phyloP scores from a whole-genome alignment of 1,140 invertebrate species.

The Drosophila obscura region DNA sequence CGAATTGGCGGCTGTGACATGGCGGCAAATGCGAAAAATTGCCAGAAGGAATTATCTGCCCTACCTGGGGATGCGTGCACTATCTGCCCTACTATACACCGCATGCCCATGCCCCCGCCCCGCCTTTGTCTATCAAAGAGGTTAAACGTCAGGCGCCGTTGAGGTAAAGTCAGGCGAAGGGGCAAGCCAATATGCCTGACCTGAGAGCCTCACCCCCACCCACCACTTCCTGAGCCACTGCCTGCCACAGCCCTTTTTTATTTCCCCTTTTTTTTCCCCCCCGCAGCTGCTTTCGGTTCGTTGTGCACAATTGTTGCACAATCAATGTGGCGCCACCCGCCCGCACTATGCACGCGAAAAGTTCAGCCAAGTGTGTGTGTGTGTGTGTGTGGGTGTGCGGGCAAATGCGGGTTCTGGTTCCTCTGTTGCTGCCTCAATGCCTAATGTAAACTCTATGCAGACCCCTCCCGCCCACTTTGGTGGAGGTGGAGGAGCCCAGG shows the following conservation, averaged over 20 bases:
- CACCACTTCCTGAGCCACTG: no score
- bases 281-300: conserved; percentile 34
- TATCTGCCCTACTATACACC: not conserved
- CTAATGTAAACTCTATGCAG: conserved; percentile 36
- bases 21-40: conserved; percentile 69
- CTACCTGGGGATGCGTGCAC: conserved; percentile 14
- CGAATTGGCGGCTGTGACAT: conserved; percentile 62
- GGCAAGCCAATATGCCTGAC: conserved; percentile 33
- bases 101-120: not conserved
- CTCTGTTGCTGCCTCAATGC: not conserved
- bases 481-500: conserved; percentile 2
- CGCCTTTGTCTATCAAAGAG: conserved; percentile 17
- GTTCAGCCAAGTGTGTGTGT: conserved; percentile 8
- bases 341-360: not conserved
- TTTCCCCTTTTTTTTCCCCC: not conserved
- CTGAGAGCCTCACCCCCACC: conserved; percentile 12
- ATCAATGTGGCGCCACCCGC: conserved; percentile 34
- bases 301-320: conserved; percentile 67
- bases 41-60: conserved; percentile 59
- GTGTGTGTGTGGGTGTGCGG: conserved; percentile 1
- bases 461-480: conserved; percentile 3
- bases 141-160: conserved; percentile 50
- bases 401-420: conserved; percentile 24
- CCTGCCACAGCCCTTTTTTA: conserved; percentile 6
- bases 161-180: conserved; percentile 49